Evolutionary conservation across 2,113 vertebrate species (phyloP), one percentile per base, ranked within the genome.

Genomic region (Epinephelus moara): DNA sequence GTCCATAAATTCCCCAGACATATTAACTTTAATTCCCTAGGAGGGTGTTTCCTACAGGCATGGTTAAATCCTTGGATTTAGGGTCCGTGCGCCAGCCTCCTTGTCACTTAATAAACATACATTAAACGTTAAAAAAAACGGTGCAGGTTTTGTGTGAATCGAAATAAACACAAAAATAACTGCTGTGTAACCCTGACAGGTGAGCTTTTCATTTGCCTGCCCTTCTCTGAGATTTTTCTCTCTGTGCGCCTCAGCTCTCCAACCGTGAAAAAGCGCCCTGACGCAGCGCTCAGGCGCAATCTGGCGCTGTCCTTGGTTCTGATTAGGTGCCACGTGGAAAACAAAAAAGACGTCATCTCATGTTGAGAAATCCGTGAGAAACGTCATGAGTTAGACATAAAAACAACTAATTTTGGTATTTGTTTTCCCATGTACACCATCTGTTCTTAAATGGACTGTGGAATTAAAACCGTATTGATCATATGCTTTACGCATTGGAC

Each of bases 1-100:
- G 40, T 86, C 72, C 0, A 50, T 47, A 0, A 50, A 79, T 50
- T 91, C 91, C 9, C 88, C 95, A 40, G 93, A 95, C 93, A 95
- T 82, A 61, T 86, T 87, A 78, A 25, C 68, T 91, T 87, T 3
- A 90, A 49, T 61, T 49, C 45, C 6, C 0, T 27, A 27, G 25
- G 19, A 61, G 8, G 33, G n/a, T 33, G 7, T 17, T 40, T 40
- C 49, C 2, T 11, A 5, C 57, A 81, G 49, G 63, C 75, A 71
- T 80, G 13, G 6, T 33, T 78, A 56, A 33, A 61, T 11, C 42
- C 11, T 37, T 52, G 3, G 18, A 14, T 61, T 37, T 50, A 21
- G 27, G 21, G 11, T 57, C n/a, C 67, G 23, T 45, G 52, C 27
- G 50, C 25, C 10, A 37, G 42, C 14, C 23, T 56, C 69, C 19